Evolutionary conservation across 1,140 invertebrate genomes (phyloP), one percentile per base, ranked within the genome.

Genomic region (Coptotermes formosanus): DNA sequence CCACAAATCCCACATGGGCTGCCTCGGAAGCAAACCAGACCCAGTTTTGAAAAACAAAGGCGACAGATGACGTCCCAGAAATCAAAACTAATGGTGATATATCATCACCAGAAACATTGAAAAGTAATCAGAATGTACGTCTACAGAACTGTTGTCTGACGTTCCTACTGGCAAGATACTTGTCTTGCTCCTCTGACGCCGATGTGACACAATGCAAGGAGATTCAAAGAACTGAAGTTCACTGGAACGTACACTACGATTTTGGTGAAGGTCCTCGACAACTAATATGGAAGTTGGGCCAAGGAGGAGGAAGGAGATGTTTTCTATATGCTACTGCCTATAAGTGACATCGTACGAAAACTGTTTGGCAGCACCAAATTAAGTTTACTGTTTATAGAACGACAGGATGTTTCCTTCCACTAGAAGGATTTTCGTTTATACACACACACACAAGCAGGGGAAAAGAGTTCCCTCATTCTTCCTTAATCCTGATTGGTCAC

Each of bases 401-500:
- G 64, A 75, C n/a, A 30, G 7, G 25, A n/a, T 25, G 64, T 75
- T 75, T 75, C 9, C 64, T 30, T 75, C 64, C 25, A 75, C 64
- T 75, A 75, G 25, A 30, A 75, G 64, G n/a, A 75, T 75, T 55
- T 75, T 75, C 64, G 64, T 75, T 75, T 75, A n/a, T 16, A 75
- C 64, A 64, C 59, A 64, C 59, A 64, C 45, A 48, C 14, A 55
- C 52, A 55, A 55, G 14, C n/a, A 75, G n/a, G 4, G n/a, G 4
- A n/a, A 75, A 75, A 75, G 30, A 16, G 11, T 8, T 14, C 64
- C 64, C 64, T 30, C 25, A 75, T 75, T 30, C 64, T 75, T 75
- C 25, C 64, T 75, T 30, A 75, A 75, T 75, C 64, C 64, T 75
- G 64, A 75, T 75, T 75, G 64, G 64, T 75, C 64, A 75, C 64